Evolutionary conservation across 37 sponge, comb jelly and placozoan species (phyloP).

Genomic region (Mnemiopsis leidyi): DNA sequence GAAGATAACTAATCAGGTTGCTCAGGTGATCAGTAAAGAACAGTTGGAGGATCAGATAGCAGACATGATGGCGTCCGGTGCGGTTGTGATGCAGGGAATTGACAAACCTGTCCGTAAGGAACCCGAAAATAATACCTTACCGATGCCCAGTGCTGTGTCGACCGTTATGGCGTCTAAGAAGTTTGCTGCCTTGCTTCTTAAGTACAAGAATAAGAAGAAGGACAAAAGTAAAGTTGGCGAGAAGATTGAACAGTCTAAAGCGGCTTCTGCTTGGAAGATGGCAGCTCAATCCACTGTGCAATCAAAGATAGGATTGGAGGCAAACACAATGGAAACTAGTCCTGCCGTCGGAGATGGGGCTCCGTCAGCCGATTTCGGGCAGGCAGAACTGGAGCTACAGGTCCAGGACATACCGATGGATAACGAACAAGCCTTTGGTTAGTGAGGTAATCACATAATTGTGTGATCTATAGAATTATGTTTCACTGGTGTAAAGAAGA

Average conservation of each 20-base stretch:
- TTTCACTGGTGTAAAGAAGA: too few species aligned
- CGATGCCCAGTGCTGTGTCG: not conserved
- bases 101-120: not conserved
- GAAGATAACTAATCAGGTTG: not conserved
- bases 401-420: not conserved
- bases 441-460: not conserved
- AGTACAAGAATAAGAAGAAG: slow-evolving; percentile 12
- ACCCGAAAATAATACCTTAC: not conserved
- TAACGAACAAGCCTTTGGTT: not conserved
- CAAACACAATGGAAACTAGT: not conserved
- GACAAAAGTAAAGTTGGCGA: not conserved
- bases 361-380: not conserved
- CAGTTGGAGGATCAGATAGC: not conserved
- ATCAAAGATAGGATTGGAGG: too few species aligned
- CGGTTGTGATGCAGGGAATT: not conserved
- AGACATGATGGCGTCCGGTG: not conserved
- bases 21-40: not conserved
- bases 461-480: too few species aligned
- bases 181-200: not conserved
- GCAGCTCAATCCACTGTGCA: not conserved
- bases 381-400: not conserved
- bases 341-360: not conserved
- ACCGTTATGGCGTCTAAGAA: not conserved
- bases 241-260: not conserved
- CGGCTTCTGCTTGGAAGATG: not conserved